phyloP scores from a whole-genome alignment of 2,113 vertebrate genomes.

The Sinocyclocheilus rhinocerous region DNA sequence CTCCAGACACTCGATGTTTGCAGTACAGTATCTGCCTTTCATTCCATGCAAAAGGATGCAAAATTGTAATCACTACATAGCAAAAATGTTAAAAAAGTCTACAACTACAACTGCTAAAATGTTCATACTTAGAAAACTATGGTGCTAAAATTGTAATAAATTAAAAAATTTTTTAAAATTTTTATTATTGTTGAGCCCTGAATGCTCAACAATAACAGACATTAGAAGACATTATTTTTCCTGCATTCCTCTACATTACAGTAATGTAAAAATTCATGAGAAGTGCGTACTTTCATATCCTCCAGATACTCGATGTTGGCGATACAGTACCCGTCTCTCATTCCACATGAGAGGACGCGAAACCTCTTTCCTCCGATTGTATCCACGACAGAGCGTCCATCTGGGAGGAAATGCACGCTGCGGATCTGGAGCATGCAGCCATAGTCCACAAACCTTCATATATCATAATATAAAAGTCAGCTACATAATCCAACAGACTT shows the following conservation, averaged over 20 bases:
- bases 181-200: no score
- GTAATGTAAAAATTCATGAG: background rate
- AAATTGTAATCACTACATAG: no score
- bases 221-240: background rate
- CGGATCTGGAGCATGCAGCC: slow-evolving; percentile 96
- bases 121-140: no score
- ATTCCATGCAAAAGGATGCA: no score
- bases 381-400: slow-evolving; percentile 94
- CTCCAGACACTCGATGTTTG: no score
- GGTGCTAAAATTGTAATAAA: no score
- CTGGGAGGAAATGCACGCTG: slow-evolving; percentile 92
- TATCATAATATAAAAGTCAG: background rate
- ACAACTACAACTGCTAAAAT: no score
- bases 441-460: slow-evolving; percentile 87
- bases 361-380: slow-evolving; percentile 92
- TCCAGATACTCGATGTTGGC: slow-evolving; percentile 92
- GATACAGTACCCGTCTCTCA: slow-evolving; percentile 93
- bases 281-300: slow-evolving; percentile 80
- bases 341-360: slow-evolving; percentile 83
- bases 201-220: no score
- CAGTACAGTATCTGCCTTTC: no score
- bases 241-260: background rate
- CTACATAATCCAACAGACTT: background rate
- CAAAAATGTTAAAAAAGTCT: no score
- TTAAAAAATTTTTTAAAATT: no score